These are phyloP conservation scores for Bubo scandiacus DNA, from an alignment of 2,113 vertebrate genomes.

Conservation along the genomic window DNA sequence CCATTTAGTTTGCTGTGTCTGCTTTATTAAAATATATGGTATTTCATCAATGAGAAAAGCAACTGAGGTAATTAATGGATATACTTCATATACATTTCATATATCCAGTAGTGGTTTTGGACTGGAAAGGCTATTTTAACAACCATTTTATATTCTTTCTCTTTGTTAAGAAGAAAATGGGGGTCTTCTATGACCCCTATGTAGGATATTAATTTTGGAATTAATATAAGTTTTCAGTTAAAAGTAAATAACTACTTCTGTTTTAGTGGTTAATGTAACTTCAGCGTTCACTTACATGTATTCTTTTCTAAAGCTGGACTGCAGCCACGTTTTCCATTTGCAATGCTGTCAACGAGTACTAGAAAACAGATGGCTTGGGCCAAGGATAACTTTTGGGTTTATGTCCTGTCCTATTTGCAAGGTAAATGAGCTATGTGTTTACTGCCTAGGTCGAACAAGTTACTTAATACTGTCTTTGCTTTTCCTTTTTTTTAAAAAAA, in stretches of 20 bases:
- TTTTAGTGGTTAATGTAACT: background rate
- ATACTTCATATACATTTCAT: background rate
- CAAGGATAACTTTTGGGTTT: constrained; percentile 97
- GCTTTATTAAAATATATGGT: background rate
- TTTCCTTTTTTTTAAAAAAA: background rate
- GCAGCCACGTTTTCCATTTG: constrained; percentile 97
- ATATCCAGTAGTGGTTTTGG: background rate
- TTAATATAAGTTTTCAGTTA: background rate
- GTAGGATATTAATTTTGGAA: background rate
- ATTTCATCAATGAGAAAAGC: background rate
- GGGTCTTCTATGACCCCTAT: background rate
- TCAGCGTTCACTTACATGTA: background rate
- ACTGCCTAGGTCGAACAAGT: background rate
- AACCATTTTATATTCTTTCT: background rate
- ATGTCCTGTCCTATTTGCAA: constrained; percentile 99
- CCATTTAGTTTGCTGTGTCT: background rate
- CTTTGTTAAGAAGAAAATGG: background rate
- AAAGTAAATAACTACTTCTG: background rate
- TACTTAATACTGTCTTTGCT: background rate
- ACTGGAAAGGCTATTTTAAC: background rate
- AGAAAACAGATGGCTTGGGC: constrained; percentile 97
- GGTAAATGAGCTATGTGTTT: constrained; percentile 70
- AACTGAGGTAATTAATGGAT: background rate
- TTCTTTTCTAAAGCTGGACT: constrained; percentile 86
- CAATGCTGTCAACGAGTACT: constrained; percentile 95